These are phyloP conservation scores for Scaptomyza flava DNA, from an alignment of 2,888 invertebrate genomes.

Conservation along the genomic window DNA sequence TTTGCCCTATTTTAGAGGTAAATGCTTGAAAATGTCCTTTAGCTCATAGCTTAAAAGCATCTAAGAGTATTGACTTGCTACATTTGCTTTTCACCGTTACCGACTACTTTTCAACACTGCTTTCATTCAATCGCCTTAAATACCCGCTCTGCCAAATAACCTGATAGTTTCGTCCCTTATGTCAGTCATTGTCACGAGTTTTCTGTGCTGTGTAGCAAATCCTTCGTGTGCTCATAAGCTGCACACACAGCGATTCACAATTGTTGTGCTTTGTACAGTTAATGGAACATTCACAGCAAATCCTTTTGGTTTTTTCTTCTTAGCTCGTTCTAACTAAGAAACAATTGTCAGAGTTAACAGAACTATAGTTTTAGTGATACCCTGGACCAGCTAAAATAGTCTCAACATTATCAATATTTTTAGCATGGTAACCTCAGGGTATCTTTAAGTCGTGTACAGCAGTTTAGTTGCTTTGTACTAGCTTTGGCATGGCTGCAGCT, in stretches of 20 bases:
- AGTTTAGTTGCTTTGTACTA: conserved; percentile 1
- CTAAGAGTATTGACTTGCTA: conserved; percentile 4
- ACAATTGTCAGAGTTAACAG: conserved; percentile 11
- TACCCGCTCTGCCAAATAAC: not conserved
- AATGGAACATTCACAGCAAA: conserved; percentile 62
- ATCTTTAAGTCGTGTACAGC: not conserved
- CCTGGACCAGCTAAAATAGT: not conserved
- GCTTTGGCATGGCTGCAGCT: conserved; percentile 39
- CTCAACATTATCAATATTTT: too few relatives aligned
- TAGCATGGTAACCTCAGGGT: not conserved
- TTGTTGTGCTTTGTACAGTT: conserved; percentile 54
- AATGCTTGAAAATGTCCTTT: conserved; percentile 1
- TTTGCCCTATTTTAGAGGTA: not conserved
- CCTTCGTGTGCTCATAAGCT: conserved; percentile 46
- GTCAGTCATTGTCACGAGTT: conserved; percentile 51
- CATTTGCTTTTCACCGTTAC: conserved; percentile 33
- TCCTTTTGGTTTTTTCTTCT: conserved; percentile 25
- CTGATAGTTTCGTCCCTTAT: conserved; percentile 21
- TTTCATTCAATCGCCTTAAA: conserved; percentile 19
- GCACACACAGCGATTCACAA: conserved; percentile 40
- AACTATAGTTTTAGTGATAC: conserved; percentile 5
- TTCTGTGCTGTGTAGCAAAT: conserved; percentile 29
- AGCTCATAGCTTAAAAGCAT: conserved; percentile 13
- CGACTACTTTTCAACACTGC: conserved; percentile 12
- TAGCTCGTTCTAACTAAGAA: conserved; percentile 9